phyloP scores from a whole-genome alignment of 2,113 vertebrate genomes.

The Malurus elegans region DNA sequence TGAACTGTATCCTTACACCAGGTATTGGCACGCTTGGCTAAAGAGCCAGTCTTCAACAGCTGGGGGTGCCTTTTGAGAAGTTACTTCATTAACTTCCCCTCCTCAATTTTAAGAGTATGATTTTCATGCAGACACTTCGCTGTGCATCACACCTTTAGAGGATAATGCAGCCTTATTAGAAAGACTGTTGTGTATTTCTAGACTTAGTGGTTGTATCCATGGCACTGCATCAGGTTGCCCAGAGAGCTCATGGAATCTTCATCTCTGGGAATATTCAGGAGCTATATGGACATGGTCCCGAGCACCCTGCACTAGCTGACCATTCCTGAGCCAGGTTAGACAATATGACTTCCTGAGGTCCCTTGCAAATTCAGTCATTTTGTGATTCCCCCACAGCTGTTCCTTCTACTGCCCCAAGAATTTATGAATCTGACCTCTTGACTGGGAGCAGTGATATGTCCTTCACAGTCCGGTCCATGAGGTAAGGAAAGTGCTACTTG shows the following conservation, averaged over 20 bases:
- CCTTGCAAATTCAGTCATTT: background rate
- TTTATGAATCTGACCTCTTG: conserved; percentile 47
- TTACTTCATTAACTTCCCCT: background rate
- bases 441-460: conserved; percentile 1
- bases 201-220: background rate
- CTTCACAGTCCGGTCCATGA: background rate
- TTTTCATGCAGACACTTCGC: background rate
- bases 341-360: background rate
- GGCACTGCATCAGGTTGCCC: background rate
- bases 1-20: conserved; percentile 69
- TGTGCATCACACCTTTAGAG: background rate
- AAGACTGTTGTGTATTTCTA: background rate
- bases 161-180: background rate
- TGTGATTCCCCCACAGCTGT: conserved; percentile 35
- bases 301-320: background rate
- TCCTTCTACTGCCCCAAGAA: conserved; percentile 55
- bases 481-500: conserved; percentile 19
- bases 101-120: background rate
- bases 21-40: conserved; percentile 14
- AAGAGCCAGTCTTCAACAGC: background rate
- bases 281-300: background rate
- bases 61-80: background rate
- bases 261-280: background rate
- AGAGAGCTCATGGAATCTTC: background rate
- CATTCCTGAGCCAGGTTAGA: background rate